Evolutionary conservation across 2,797 vertebrate species (phyloP).

Genomic region (Allobates femoralis): DNA sequence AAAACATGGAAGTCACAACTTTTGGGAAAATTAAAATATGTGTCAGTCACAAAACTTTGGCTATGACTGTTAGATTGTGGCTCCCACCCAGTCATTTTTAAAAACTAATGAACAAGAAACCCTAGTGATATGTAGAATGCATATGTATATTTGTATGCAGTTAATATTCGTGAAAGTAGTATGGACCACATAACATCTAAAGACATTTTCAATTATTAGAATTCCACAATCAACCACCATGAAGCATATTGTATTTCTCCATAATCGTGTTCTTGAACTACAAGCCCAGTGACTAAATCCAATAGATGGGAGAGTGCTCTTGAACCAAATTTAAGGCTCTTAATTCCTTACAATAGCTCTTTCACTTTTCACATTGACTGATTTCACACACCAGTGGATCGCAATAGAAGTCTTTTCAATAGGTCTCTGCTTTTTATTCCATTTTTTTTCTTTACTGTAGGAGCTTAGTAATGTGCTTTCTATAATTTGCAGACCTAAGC

Average conservation of each 20-base stretch:
- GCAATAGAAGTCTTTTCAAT: constrained; percentile 58
- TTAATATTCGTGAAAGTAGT: neutral
- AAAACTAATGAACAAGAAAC: neutral
- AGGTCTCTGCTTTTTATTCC: constrained; percentile 55
- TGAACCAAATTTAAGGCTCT: constrained; percentile 50
- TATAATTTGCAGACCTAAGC: constrained; percentile 60
- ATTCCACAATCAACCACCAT: constrained; percentile 20
- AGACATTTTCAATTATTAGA: constrained; percentile 22
- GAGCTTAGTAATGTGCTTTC: constrained; percentile 56
- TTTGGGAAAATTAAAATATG: too few species aligned
- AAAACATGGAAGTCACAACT: too few species aligned
- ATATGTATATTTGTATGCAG: neutral
- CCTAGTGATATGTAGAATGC: neutral
- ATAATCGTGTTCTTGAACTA: constrained; percentile 50
- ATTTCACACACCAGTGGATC: constrained; percentile 60
- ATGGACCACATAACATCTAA: constrained; percentile 2
- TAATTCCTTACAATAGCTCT: constrained; percentile 58
- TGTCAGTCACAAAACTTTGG: too few species aligned
- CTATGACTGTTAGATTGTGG: too few species aligned
- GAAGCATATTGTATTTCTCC: constrained; percentile 37
- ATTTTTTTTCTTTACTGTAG: constrained; percentile 56
- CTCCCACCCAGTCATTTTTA: neutral
- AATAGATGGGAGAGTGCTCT: constrained; percentile 54
- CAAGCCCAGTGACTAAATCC: constrained; percentile 50
- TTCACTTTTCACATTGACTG: constrained; percentile 59